Evolutionary conservation across 2,888 invertebrate genomes (phyloP).

Genomic region (Stegophylla sp.): DNA sequence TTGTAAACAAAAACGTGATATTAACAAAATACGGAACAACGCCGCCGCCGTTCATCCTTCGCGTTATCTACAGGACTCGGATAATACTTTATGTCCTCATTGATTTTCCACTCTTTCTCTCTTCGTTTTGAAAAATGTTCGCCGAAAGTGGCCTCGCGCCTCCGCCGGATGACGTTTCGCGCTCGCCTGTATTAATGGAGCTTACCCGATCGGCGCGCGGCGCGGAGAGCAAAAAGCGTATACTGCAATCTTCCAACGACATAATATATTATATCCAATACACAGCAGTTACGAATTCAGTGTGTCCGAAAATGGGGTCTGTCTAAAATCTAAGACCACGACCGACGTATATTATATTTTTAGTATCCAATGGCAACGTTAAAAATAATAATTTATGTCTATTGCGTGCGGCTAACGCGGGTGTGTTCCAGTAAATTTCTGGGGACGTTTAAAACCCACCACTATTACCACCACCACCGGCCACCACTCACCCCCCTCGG

Average conservation of each 20-base stretch:
- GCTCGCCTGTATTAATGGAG: slow-evolving; percentile 19
- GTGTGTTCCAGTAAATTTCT: slow-evolving; percentile 21
- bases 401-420: not conserved
- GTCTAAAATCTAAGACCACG: not conserved
- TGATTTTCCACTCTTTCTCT: slow-evolving; percentile 10
- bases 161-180: slow-evolving; percentile 24
- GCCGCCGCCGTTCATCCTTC: not conserved
- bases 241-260: slow-evolving; percentile 1
- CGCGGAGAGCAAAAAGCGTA: slow-evolving; percentile 10
- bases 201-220: slow-evolving; percentile 17
- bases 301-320: not conserved
- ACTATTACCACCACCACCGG: too few species aligned
- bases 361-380: slow-evolving; percentile 31
- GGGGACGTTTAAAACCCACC: slow-evolving; percentile 2
- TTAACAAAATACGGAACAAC: slow-evolving; percentile 21
- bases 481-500: not conserved
- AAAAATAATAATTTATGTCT: slow-evolving; percentile 38
- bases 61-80: not conserved
- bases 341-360: not conserved
- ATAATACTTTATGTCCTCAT: not conserved
- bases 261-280: slow-evolving; percentile 29
- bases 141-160: slow-evolving; percentile 2
- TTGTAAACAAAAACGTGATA: slow-evolving; percentile 29
- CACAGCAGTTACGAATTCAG: slow-evolving; percentile 11
- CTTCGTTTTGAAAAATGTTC: slow-evolving; percentile 29